These are phyloP conservation scores for Crambe crambe DNA, from an alignment of 37 sponge, comb jelly and placozoan species.

Conservation along the genomic window DNA sequence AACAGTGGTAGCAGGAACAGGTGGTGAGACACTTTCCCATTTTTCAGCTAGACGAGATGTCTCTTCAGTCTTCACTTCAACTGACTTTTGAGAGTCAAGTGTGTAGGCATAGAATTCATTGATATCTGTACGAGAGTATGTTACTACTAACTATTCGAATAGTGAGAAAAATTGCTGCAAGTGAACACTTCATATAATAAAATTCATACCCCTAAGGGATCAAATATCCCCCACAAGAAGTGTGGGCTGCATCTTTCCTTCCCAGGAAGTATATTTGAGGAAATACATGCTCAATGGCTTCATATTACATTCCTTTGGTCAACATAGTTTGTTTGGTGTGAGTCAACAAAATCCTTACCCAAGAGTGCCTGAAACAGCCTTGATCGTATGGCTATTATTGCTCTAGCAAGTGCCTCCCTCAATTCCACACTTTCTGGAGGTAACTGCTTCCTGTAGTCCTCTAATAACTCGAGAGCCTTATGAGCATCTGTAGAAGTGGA, in stretches of 20 bases:
- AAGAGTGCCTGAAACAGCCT: constrained; percentile 95
- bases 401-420: constrained; percentile 77
- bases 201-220: too few relatives aligned
- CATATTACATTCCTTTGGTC: too few relatives aligned
- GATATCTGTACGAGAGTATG: constrained; percentile 73
- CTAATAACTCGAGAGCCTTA: constrained; percentile 84
- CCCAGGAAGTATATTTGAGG: too few relatives aligned
- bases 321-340: too few relatives aligned
- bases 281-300: too few relatives aligned
- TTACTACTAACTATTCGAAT: too few relatives aligned
- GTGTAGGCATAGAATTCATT: constrained; percentile 85
- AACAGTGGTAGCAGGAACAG: constrained; percentile 33
- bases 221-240: too few relatives aligned
- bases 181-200: too few relatives aligned
- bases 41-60: constrained; percentile 55
- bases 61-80: constrained; percentile 59
- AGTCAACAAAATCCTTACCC: too few relatives aligned
- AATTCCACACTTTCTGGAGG: constrained; percentile 69
- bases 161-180: too few relatives aligned
- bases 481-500: constrained; percentile 72
- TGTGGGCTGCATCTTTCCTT: too few relatives aligned
- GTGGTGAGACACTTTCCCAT: constrained; percentile 75
- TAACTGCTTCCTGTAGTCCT: constrained; percentile 72
- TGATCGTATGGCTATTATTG: constrained; percentile 89
- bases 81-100: constrained; percentile 54